Percentiles rank a stretch among this genome's conserved stretches.
These are phyloP conservation scores for Conger conger DNA, from an alignment of 2,113 vertebrate species.

Conservation along the genomic window DNA sequence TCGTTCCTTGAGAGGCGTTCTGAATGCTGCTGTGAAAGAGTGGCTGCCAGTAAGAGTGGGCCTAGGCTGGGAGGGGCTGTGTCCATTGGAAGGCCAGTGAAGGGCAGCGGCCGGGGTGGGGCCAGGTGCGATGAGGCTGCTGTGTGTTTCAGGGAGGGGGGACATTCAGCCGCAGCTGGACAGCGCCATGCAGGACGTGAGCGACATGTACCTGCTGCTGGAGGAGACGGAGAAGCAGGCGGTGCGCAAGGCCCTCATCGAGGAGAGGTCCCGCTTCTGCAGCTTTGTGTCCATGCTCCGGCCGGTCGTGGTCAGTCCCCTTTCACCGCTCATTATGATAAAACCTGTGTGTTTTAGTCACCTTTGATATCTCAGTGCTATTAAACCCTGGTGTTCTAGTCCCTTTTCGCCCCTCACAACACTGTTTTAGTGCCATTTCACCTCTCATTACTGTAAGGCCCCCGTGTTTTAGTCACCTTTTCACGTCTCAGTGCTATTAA, in stretches of 20 bases:
- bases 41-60: background rate
- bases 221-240: slow-evolving; percentile 92
- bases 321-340: background rate
- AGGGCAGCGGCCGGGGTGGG: background rate
- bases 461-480: too few species aligned
- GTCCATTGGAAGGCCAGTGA: background rate
- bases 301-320: slow-evolving; percentile 83
- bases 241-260: slow-evolving; percentile 79
- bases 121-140: background rate
- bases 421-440: too few species aligned
- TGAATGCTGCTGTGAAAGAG: background rate
- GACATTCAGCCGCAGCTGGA: slow-evolving; percentile 92
- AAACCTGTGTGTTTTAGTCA: background rate
- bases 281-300: slow-evolving; percentile 85
- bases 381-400: too few species aligned
- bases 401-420: too few species aligned
- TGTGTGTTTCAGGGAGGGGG: slow-evolving; percentile 73
- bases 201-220: slow-evolving; percentile 84
- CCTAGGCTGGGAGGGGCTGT: background rate
- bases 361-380: background rate
- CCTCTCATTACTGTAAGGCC: too few species aligned
- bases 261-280: slow-evolving; percentile 86
- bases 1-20: background rate
- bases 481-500: too few species aligned
- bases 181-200: slow-evolving; percentile 89